Conservation (phyloP, 2,113 vertebrate genomes). For the Plectropomus leopardus region DNA sequence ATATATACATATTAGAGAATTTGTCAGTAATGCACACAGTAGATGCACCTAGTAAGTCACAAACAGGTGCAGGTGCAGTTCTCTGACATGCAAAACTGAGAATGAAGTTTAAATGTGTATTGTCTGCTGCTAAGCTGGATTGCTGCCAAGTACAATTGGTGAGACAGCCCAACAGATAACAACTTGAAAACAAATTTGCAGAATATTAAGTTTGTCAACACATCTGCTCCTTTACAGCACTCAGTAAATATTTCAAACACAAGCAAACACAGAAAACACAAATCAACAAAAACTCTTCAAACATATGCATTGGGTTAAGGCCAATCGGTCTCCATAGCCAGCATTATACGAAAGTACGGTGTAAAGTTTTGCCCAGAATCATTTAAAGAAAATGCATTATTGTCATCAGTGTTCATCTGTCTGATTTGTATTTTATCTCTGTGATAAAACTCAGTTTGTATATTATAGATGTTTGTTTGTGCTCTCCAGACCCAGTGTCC, state of each 20-base stretch:
- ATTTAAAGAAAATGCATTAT: neutral
- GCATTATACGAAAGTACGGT: neutral
- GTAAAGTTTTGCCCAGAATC: neutral
- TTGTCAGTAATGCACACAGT: neutral
- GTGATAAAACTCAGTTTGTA: neutral
- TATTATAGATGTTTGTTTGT: neutral
- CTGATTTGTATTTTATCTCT: neutral
- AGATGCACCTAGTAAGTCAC: neutral
- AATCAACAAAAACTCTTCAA: neutral
- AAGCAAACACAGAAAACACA: neutral
- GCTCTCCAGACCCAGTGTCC: constrained; percentile 90
- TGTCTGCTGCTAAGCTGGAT: neutral
- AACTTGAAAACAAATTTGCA: neutral
- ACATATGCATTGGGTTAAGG: neutral
- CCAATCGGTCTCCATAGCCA: too few relatives aligned
- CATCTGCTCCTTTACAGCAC: neutral
- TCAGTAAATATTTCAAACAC: neutral
- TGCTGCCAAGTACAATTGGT: neutral
- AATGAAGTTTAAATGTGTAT: neutral
- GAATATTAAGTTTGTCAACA: neutral
- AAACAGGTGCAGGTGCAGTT: neutral
- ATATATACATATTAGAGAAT: neutral
- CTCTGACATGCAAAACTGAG: neutral
- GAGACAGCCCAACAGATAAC: neutral
- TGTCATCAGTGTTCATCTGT: neutral